These are phyloP conservation scores for Drosophila mettleri DNA, from an alignment of 2,888 invertebrate species.

Conservation along the genomic window DNA sequence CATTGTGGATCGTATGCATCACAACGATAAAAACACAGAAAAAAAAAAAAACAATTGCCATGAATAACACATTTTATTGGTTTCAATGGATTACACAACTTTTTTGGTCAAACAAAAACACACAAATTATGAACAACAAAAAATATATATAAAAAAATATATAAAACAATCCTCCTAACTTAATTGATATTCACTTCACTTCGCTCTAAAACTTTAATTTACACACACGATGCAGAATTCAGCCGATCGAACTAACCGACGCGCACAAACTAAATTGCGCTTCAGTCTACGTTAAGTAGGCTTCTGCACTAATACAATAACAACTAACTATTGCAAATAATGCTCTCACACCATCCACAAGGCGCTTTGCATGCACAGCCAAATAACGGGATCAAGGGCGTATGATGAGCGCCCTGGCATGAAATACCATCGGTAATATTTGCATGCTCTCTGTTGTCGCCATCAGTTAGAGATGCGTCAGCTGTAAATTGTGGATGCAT, in stretches of 20 bases:
- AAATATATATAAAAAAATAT: background rate
- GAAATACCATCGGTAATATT: background rate
- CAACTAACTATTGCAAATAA: background rate
- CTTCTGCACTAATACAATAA: background rate
- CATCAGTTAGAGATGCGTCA: background rate
- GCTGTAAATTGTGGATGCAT: background rate
- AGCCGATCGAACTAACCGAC: background rate
- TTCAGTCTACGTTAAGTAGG: background rate
- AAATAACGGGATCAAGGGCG: background rate
- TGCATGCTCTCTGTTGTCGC: background rate
- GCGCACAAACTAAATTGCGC: background rate
- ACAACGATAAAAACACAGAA: background rate
- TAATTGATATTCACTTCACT: background rate
- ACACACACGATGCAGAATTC: background rate
- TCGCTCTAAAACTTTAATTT: background rate
- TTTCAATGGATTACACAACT: background rate
- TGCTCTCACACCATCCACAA: conserved; percentile 1
- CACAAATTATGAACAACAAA: no score
- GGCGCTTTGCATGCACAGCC: background rate
- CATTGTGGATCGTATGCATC: background rate
- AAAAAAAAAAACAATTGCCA: background rate
- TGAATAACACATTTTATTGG: background rate
- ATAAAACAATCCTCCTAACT: no score
- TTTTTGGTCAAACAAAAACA: no score
- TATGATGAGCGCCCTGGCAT: background rate